Base-by-base conservation (phyloP, 2,113 vertebrate genomes). In the Plectropomus leopardus region DNA sequence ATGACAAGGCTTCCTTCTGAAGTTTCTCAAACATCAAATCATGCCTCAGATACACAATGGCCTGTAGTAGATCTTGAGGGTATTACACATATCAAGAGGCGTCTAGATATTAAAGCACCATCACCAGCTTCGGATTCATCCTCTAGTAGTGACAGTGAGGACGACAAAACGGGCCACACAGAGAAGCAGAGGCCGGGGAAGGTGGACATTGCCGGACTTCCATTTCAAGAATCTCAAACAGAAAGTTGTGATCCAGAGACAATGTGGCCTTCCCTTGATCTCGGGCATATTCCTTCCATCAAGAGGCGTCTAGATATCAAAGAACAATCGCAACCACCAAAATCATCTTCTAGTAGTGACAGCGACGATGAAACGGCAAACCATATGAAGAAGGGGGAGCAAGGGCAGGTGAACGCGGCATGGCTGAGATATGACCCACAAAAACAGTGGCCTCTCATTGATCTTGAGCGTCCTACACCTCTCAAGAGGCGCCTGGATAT, bases 341-440 rank as follows among this genome's bases (percentile, higher is more conserved):
- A 73, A 57, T 67, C 55, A 21, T 84, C 68, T 69, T 63, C 72
- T 28, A 77, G 51, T 44, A 84, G 70, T 74, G 83, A 63, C n/a
- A 80, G 50, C 59, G 81, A 78, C 8, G 34, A 48, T 19, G 50
- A 58, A 48, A 68, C 16, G 30, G 53, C 5, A 58, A 1, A 8
- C 9, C 3, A n/a, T 4, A 34, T 32, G 1, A 7, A 45, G 28
- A 78, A 70, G 11, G 44, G 50, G 42, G 8, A 5, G 5, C 54
- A 28, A 26, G 40, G 17, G 3, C 16, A 32, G 17, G 4, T 32
- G 45, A 30, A 10, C 63, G 32, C 10, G 24, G 26, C 63, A 48
- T n/a, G 28, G 26, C 26, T 45, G 44, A 30, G 48, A 32, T 14
- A 26, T 66, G 2, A 47, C 44, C 26, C 17, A 48, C 42, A 66